Conservation (phyloP, 2,888 invertebrate genomes). For the Heterodera filipjevi region DNA sequence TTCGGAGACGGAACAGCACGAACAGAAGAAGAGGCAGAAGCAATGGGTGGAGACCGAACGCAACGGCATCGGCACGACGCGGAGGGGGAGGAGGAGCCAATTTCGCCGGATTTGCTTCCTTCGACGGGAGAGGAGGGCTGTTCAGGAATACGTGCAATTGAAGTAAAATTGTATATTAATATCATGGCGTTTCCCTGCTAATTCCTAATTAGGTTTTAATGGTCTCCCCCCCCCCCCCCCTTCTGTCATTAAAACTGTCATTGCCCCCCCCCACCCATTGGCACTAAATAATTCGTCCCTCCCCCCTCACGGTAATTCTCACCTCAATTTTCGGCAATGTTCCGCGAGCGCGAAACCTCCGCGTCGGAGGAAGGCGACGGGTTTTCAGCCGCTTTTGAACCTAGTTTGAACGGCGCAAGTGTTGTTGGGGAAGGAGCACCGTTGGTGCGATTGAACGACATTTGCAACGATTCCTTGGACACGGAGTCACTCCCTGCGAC, state of each 20-base stretch:
- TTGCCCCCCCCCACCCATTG: too few relatives aligned
- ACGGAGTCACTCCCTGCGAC: slow-evolving; percentile 21
- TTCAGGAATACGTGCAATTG: slow-evolving; percentile 9
- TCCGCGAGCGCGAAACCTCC: not conserved
- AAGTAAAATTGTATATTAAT: not conserved
- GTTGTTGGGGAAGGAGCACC: slow-evolving; percentile 52
- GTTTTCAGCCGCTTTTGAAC: slow-evolving; percentile 17
- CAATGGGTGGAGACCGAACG: not conserved
- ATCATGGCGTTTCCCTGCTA: too few relatives aligned
- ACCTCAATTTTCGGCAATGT: not conserved
- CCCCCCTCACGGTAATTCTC: too few relatives aligned
- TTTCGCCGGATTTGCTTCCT: slow-evolving; percentile 1
- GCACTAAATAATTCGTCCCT: too few relatives aligned
- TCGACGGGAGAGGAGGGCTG: slow-evolving; percentile 7
- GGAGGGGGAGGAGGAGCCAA: not conserved
- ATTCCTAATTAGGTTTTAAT: too few relatives aligned
- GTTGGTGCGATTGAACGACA: slow-evolving; percentile 61
- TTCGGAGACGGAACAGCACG: not conserved
- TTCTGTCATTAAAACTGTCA: too few relatives aligned
- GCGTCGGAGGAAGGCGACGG: slow-evolving; percentile 16
- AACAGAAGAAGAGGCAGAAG: too few relatives aligned
- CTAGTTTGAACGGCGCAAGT: slow-evolving; percentile 13
- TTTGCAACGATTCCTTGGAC: slow-evolving; percentile 73
- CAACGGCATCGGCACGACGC: not conserved
- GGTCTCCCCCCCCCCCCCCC: too few relatives aligned